These are phyloP conservation scores for Microcebus griseorufus DNA, from an alignment of 2,113 vertebrate species.

Conservation along the genomic window DNA sequence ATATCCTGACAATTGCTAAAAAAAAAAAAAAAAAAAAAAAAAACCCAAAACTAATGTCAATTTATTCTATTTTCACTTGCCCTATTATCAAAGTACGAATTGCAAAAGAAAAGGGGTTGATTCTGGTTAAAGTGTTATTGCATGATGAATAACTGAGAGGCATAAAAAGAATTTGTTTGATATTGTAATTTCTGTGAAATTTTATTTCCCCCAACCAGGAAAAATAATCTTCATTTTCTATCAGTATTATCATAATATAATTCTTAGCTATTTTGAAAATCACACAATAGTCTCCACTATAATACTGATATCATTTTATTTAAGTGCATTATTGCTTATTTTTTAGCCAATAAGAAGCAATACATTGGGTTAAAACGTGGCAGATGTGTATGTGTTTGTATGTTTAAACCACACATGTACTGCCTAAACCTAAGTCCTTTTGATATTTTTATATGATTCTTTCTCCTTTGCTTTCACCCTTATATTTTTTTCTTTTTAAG, in stretches of 20 bases:
- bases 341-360: background rate
- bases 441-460: background rate
- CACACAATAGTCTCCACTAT: background rate
- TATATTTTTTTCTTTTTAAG: conserved; percentile 25
- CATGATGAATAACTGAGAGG: background rate
- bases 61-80: background rate
- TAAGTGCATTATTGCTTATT: conserved; percentile 1
- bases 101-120: background rate
- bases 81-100: conserved; percentile 13
- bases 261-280: conserved; percentile 45
- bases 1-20: background rate
- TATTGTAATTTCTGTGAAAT: conserved; percentile 1
- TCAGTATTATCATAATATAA: conserved; percentile 18
- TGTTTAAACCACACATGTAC: background rate
- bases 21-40: background rate
- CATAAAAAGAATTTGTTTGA: background rate
- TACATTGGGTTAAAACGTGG: background rate
- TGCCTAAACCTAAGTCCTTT: background rate
- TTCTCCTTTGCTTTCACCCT: background rate
- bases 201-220: conserved; percentile 9
- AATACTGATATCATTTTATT: conserved; percentile 15
- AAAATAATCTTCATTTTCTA: conserved; percentile 36
- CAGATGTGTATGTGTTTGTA: background rate
- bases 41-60: background rate
- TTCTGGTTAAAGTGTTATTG: background rate